Evolutionary conservation across 1,140 invertebrate genomes (phyloP), one percentile per base, ranked within the genome.

Genomic region (Hylaeus volcanicus): DNA sequence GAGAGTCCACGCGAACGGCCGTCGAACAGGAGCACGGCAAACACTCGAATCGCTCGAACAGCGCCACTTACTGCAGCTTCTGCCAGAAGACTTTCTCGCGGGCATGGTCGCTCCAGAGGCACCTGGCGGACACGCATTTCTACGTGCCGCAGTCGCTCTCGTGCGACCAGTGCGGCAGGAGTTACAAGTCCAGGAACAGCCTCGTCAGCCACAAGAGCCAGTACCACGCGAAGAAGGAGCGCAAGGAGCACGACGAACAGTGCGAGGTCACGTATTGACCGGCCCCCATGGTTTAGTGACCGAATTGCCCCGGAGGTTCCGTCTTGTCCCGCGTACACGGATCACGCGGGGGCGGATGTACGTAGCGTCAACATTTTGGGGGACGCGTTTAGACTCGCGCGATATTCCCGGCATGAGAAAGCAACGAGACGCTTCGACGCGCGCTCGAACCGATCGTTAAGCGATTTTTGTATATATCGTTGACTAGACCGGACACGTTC

Each of bases 191-290:
- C 3, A 91, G 93, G 61, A 94, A 94, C 85, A 94, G 94, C 79
- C 88, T 94, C 71, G 91, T 94, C 83, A 94, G 94, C 65, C 94
- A 94, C 83, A 93, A 93, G 79, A 94, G 93, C 81, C 94, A 94
- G 83, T 94, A 94, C 81, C 94, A 94, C 82, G 93, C 90, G 53
- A 91, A 84, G 63, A 92, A 91, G 70, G 90, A 93, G 1, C 86
- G 87, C 14, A 92, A 91, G 66, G 91, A 93, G 26, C 72, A 86
- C 63, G 82, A 86, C n/a, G 82, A 83, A 5, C 56, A 79, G 12
- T 79, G 86, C 81, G 90, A 91, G 68, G 83, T 90, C 58, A 86
- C 68, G n/a, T 89, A 87, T 80, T 88, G 79, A 85, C 55, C 56
- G 74, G 9, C 72, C 37, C 1, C 58, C 55, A 45, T 8, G 72